Percentiles rank a stretch among this genome's conserved stretches.
These are phyloP conservation scores for Anagrus nilaparvatae DNA, from an alignment of 1,140 invertebrate genomes.

Conservation along the genomic window DNA sequence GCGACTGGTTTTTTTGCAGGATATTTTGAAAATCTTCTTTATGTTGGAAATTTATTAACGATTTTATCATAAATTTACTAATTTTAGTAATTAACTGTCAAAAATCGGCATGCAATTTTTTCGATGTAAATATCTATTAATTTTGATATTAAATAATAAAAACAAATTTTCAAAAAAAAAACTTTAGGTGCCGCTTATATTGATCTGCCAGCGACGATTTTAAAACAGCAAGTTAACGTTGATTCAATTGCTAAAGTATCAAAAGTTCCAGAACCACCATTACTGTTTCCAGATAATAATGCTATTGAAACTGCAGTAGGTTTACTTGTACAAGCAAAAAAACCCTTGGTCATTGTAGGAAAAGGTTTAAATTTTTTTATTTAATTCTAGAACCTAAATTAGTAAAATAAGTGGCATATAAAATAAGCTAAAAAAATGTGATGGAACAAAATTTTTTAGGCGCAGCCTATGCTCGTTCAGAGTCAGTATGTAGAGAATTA, in stretches of 20 bases:
- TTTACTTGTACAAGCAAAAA: conserved; percentile 58
- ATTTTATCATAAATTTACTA: conserved; percentile 2
- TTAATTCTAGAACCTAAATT: no score
- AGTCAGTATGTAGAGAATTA: conserved; percentile 57
- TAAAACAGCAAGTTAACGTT: conserved; percentile 44
- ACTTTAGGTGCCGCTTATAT: conserved; percentile 66
- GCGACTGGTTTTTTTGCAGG: no score
- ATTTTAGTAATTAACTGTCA: no score
- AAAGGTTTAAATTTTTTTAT: conserved; percentile 55
- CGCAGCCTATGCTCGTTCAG: conserved; percentile 72
- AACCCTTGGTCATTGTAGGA: conserved; percentile 83
- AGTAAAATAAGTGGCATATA: no score
- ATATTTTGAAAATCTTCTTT: no score
- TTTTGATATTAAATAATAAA: no score
- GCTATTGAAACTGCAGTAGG: conserved; percentile 59
- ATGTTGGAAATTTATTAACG: background rate
- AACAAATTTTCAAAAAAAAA: no score
- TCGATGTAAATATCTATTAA: no score
- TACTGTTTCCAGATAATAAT: conserved; percentile 54
- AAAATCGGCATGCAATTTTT: no score
- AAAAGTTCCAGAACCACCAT: conserved; percentile 51
- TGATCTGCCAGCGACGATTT: conserved; percentile 79
- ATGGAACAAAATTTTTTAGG: conserved; percentile 38
- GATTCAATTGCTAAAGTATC: conserved; percentile 34
- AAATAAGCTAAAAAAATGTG: no score